Percentiles rank a stretch among this genome's conserved stretches.
phyloP scores from a whole-genome alignment of 2,797 vertebrate genomes.

The Chloroceryle inda region DNA sequence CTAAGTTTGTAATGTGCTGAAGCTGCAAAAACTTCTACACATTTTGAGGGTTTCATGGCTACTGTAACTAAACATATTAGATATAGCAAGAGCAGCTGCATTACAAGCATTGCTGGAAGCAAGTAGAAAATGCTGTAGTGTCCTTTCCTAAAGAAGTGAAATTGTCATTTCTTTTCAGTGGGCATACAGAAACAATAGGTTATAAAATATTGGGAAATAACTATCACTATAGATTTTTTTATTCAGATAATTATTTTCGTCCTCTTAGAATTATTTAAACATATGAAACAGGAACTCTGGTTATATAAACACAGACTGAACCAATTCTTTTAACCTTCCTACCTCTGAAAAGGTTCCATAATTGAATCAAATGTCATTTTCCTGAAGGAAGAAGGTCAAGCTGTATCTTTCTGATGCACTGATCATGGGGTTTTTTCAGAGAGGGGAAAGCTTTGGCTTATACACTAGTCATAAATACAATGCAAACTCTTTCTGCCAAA shows the following conservation, averaged over 20 bases:
- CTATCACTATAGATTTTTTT: background rate
- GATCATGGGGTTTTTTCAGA: rapidly evolving
- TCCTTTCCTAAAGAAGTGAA: constrained; percentile 9
- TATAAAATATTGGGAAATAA: background rate
- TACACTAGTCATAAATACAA: background rate
- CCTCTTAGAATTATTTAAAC: background rate
- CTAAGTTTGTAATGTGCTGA: constrained; percentile 32
- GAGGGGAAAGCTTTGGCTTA: background rate
- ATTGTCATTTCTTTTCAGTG: background rate
- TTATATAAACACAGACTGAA: background rate
- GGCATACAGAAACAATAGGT: background rate
- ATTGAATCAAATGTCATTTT: constrained; percentile 3
- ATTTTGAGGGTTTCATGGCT: constrained; percentile 45
- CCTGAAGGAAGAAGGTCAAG: background rate
- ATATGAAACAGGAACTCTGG: background rate
- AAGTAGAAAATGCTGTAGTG: background rate
- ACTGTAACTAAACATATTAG: constrained; percentile 58
- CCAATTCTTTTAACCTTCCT: background rate
- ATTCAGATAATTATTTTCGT: background rate
- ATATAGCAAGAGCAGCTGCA: background rate
- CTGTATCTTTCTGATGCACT: background rate
- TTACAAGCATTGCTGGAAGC: constrained; percentile 34
- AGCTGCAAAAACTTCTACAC: constrained; percentile 32
- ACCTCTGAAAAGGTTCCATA: background rate
- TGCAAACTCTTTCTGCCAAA: background rate